These are phyloP conservation scores for Eonycteris spelaea DNA, from an alignment of 2,113 vertebrate genomes.

Conservation along the genomic window DNA sequence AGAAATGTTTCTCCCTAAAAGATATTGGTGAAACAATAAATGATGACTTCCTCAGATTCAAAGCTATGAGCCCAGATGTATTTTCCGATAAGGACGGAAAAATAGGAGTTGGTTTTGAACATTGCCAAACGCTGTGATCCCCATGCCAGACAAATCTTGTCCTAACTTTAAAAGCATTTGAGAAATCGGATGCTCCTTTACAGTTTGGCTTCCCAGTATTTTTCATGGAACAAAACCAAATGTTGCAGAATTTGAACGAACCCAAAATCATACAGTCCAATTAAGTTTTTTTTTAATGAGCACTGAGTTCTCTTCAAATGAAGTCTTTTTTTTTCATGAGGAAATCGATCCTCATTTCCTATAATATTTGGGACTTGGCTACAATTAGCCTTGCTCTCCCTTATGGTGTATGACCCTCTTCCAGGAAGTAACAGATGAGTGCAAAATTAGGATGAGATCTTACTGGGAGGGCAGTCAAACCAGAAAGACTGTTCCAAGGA, in stretches of 20 bases:
- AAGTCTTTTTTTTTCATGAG: conserved; percentile 27
- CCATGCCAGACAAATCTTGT: conserved; percentile 23
- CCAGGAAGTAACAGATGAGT: conserved; percentile 30
- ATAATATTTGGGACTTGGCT: neutral
- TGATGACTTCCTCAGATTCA: neutral
- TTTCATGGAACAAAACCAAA: conserved; percentile 6
- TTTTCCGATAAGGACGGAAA: conserved; percentile 36
- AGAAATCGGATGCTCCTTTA: neutral
- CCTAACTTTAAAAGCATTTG: conserved; percentile 35
- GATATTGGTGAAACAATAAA: neutral
- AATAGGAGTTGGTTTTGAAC: conserved; percentile 1
- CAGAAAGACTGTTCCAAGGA: conserved; percentile 28
- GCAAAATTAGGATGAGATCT: conserved; percentile 32
- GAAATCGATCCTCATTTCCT: neutral
- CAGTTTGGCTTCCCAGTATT: neutral
- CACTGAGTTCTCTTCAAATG: conserved; percentile 28
- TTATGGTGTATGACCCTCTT: neutral
- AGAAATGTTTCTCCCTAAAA: conserved; percentile 40
- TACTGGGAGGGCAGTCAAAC: neutral
- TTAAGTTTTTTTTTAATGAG: conserved; percentile 20
- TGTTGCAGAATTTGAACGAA: conserved; percentile 40
- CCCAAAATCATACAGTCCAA: neutral
- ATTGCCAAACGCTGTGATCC: neutral
- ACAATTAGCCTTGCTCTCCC: conserved; percentile 27
- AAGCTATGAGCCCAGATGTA: conserved; percentile 20